Conservation (phyloP, 92 coral and sea anemone genomes). For the Plumapathes pennacea region DNA sequence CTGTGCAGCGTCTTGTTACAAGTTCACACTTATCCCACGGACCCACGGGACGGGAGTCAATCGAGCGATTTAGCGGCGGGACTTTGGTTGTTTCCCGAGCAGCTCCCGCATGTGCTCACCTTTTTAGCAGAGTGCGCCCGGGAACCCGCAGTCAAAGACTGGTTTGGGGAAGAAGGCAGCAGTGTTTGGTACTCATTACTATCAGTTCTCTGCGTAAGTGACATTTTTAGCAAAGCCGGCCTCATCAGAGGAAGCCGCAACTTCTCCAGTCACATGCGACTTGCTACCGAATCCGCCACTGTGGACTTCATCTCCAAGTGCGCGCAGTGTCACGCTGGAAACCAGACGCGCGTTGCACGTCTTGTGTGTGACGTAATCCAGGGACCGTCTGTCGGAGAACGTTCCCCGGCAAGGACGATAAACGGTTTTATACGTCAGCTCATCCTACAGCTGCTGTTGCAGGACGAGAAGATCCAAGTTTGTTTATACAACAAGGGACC, state of each 20-base stretch:
- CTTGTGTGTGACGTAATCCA: conserved; percentile 79
- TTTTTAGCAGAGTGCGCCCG: conserved; percentile 73
- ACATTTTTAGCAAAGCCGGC: conserved; percentile 5
- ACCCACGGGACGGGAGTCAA: conserved; percentile 1
- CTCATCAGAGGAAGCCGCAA: conserved; percentile 20
- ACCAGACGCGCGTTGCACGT: conserved; percentile 75
- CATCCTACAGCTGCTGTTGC: conserved; percentile 73
- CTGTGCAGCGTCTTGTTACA: conserved; percentile 41
- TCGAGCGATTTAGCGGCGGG: not conserved
- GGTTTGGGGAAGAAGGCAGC: conserved; percentile 70
- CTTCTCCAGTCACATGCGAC: conserved; percentile 54
- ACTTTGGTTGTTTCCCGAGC: not conserved
- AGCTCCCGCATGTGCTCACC: conserved; percentile 60
- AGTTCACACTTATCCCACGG: not conserved
- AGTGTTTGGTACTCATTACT: conserved; percentile 76
- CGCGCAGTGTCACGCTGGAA: conserved; percentile 72
- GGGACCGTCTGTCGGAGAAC: conserved; percentile 12
- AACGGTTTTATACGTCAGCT: conserved; percentile 89
- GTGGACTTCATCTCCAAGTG: conserved; percentile 70
- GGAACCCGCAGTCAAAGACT: conserved; percentile 70
- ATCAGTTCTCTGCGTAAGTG: conserved; percentile 58
- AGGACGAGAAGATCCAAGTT: conserved; percentile 69
- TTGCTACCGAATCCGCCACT: conserved; percentile 79
- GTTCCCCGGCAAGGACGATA: too few relatives aligned
- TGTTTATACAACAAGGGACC: conserved; percentile 56